phyloP scores from a whole-genome alignment of 2,797 vertebrate species.

The Nannoperca australis region DNA sequence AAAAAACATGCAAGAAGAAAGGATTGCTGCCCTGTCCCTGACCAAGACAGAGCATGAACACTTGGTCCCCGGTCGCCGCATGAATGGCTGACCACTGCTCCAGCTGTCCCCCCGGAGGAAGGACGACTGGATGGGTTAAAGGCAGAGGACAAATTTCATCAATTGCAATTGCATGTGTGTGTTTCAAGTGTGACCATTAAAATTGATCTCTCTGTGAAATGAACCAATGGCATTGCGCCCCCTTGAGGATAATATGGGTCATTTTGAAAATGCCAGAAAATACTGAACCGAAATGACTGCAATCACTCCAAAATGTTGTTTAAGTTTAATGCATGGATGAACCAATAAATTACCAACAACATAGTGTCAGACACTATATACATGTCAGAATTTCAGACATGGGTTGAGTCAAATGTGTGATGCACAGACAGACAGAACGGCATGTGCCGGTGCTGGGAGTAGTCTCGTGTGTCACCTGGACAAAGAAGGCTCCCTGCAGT shows the following conservation, averaged over 20 bases:
- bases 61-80: no score
- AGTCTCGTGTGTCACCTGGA: conserved; percentile 86
- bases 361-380: background rate
- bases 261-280: background rate
- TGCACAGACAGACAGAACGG: background rate
- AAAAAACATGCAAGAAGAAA: no score
- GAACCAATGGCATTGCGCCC: conserved; percentile 13
- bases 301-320: background rate
- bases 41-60: no score
- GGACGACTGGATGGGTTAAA: no score
- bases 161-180: no score
- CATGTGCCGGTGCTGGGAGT: background rate
- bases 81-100: no score
- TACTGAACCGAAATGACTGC: background rate
- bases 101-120: no score
- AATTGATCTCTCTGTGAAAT: no score
- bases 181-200: no score
- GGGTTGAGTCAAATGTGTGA: background rate
- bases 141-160: no score
- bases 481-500: conserved; percentile 91
- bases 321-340: background rate
- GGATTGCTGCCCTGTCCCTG: no score
- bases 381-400: background rate
- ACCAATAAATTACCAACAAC: background rate
- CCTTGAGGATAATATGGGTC: conserved; percentile 26